Conservation (phyloP, 2,113 vertebrate genomes). For the Stomatorhinus ivindoensis region DNA sequence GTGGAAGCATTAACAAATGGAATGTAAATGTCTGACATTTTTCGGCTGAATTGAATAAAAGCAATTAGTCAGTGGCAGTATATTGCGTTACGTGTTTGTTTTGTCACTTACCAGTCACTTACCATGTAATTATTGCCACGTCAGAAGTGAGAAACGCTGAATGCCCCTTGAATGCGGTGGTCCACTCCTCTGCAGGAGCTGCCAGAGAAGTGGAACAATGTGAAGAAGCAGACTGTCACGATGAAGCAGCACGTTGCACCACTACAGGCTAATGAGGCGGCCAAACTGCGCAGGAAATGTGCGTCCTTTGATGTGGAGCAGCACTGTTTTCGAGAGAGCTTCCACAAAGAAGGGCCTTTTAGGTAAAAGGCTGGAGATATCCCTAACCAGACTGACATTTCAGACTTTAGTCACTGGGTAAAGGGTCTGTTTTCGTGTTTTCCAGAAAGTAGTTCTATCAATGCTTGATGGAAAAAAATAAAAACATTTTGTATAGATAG, state of each 20-base stretch:
- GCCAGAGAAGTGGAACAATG: constrained; percentile 79
- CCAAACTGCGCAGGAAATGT: constrained; percentile 65
- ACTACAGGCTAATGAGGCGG: constrained; percentile 74
- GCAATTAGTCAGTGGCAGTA: neutral
- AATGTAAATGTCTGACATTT: neutral
- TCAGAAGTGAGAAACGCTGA: neutral
- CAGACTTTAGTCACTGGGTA: neutral
- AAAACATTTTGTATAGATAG: neutral
- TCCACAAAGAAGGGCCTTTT: constrained; percentile 71
- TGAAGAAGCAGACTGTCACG: constrained; percentile 68
- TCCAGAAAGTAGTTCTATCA: neutral
- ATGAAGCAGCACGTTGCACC: constrained; percentile 83
- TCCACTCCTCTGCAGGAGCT: constrained; percentile 62
- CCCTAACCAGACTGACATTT: neutral
- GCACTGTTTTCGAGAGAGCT: constrained; percentile 66
- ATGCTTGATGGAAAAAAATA: neutral
- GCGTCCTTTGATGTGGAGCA: constrained; percentile 69
- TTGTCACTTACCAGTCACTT: neutral
- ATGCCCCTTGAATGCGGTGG: neutral
- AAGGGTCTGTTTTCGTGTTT: neutral
- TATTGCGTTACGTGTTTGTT: neutral
- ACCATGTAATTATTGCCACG: neutral
- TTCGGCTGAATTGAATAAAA: neutral
- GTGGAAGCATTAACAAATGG: neutral
- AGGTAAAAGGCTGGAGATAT: constrained; percentile 57